Evolutionary conservation across 2,888 invertebrate species (phyloP), one percentile per base, ranked within the genome.

Genomic region (Eueremaeus valkanovi): DNA sequence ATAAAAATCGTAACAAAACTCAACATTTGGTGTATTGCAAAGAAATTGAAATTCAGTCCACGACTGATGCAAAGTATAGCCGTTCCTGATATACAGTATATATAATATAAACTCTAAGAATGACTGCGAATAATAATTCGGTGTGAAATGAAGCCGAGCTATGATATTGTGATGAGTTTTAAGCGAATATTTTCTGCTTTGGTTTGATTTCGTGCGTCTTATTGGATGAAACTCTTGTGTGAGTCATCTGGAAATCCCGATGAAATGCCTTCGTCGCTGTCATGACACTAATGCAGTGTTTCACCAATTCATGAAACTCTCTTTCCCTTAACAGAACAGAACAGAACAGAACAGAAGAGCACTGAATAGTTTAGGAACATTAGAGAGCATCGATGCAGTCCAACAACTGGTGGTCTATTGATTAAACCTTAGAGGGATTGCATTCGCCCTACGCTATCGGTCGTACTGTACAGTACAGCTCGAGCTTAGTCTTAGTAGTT

Each of bases 351-450:
- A n/a, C n/a, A n/a, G n/a, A n/a, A 68, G n/a, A n/a, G 68, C 68
- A 21, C 40, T 68, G 24, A 36, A 68, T 11, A 21, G 68, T 40
- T 11, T 33, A 11, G 18, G 18, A 63, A 61, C 24, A 31, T 31
- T 61, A 33, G 61, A 31, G 61, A 61, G 33, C 33, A 61, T 16
- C 6, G 68, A 24, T 40, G 36, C 13, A 36, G 40, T 40, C 40
- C 68, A 68, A 36, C 68, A 68, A 68, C 68, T 68, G 68, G 68
- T 68, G 68, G 68, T 42, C 36, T 68, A 68, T 68, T 68, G 68
- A 68, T 68, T 36, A 68, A 36, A 68, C 40, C 58, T 58, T 58
- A 42, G 11, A 68, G 40, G 36, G 42, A 58, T 58, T 58, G 58
- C 27, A 58, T 58, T 27, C 27, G 16, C 3, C n/a, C 21, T 55